Evolutionary conservation across 2,888 invertebrate genomes (phyloP), one percentile per base, ranked within the genome.

Genomic region (Macrophya alboannulata): DNA sequence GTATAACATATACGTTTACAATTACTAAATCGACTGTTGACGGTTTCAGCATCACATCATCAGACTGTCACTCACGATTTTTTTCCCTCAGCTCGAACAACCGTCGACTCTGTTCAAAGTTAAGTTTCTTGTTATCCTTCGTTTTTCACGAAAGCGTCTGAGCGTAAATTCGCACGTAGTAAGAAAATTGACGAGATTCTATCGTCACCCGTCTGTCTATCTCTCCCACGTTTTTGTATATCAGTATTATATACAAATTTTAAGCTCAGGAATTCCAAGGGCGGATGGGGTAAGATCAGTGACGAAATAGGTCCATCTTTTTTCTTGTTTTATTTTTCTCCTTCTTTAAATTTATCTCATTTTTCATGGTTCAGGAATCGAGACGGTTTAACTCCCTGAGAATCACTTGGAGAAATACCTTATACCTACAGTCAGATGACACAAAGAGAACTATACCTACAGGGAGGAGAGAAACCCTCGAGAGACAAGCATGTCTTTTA

Each of bases 401-500:
- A 68, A 68, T 68, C 68, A 68, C 37, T 68, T 12, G 37, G 10
- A 37, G 68, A 37, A 37, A 68, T 68, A 37, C 37, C 15, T 31
- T 31, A 31, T 0, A 37, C 21, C 25, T 62, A 62, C 37, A 40
- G 43, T n/a, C n/a, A 15, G 15, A 43, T 45, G 72, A 72, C n/a
- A 40, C n/a, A 65, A 4, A 65, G 40, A 37, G 21, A 74, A 74
- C 43, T 43, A 45, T 45, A 43, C 62, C 62, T 62, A 62, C 17
- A 62, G n/a, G 8, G 21, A 25, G 21, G 79, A 25, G 4, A 6
- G 59, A 79, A 40, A 79, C 59, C 62, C 79, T 21, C 79, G 79
- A 40, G 79, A 59, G 79, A 79, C 79, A 79, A 79, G 40, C 59
- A 59, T 62, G 40, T 79, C 37, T 79, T 59, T 79, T 59, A 12